Percentiles rank a stretch among this genome's conserved stretches.
phyloP scores from a whole-genome alignment of 2,888 invertebrate genomes.

The Drosophila rellima region DNA sequence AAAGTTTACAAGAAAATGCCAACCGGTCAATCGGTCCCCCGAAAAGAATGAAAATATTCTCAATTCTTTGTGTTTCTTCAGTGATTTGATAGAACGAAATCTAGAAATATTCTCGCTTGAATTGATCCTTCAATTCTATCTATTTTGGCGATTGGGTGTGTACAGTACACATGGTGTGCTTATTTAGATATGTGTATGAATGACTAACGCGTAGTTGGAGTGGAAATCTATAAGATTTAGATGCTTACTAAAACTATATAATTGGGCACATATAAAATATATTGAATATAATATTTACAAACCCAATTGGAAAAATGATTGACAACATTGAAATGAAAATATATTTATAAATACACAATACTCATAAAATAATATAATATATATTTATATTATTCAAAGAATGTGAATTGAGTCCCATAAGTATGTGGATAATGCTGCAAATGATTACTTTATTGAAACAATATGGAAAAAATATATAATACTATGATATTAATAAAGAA shows the following conservation, averaged over 20 bases:
- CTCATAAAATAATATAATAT: slow-evolving; percentile 45
- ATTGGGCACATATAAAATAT: slow-evolving; percentile 69
- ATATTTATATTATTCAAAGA: slow-evolving; percentile 53
- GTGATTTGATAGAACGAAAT: neutral
- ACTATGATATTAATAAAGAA: slow-evolving; percentile 26
- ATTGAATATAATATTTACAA: slow-evolving; percentile 59
- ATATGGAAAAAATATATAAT: slow-evolving; percentile 35
- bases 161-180: slow-evolving; percentile 14
- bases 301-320: slow-evolving; percentile 36
- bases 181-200: slow-evolving; percentile 23
- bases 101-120: neutral
- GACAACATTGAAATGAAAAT: slow-evolving; percentile 45
- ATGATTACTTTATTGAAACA: slow-evolving; percentile 77
- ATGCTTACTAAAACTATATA: slow-evolving; percentile 69
- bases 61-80: neutral
- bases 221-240: slow-evolving; percentile 75
- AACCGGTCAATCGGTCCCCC: slow-evolving; percentile 24
- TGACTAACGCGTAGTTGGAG: slow-evolving; percentile 31
- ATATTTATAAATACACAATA: slow-evolving; percentile 54
- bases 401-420: slow-evolving; percentile 56
- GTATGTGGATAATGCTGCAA: slow-evolving; percentile 73
- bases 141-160: slow-evolving; percentile 14
- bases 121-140: slow-evolving; percentile 2
- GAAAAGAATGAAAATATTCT: neutral
- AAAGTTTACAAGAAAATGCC: neutral